Percentiles rank a stretch among this genome's conserved stretches.
phyloP scores from a whole-genome alignment of 2,888 invertebrate species.

The Silvanus unidentatus region DNA sequence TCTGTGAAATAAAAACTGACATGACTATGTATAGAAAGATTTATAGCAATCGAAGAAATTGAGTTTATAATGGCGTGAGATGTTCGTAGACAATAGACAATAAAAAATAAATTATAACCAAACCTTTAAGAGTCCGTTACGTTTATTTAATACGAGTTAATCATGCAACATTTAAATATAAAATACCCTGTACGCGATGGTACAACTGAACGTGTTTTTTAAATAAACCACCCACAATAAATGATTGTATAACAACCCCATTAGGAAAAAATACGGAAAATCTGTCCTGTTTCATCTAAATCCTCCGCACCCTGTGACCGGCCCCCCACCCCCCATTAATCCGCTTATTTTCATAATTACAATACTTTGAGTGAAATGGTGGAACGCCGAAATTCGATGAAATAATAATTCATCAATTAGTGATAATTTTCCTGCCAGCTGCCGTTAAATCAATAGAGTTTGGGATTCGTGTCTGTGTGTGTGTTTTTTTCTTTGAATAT shows the following conservation, averaged over 20 bases:
- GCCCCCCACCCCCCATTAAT: no score
- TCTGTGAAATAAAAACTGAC: conserved; percentile 19
- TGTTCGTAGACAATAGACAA: conserved; percentile 44
- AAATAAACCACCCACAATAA: conserved; percentile 30
- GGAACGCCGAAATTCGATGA: no score
- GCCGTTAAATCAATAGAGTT: conserved; percentile 16
- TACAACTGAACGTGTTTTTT: conserved; percentile 32
- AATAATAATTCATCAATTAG: no score
- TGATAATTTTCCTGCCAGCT: conserved; percentile 11
- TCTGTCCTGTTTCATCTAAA: neutral
- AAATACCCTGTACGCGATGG: conserved; percentile 47
- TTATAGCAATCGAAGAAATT: conserved; percentile 39
- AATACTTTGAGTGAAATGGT: no score
- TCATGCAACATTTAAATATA: conserved; percentile 50
- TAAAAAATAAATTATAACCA: conserved; percentile 48
- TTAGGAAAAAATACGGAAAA: conserved; percentile 1
- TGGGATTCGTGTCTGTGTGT: no score
- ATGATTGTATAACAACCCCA: conserved; percentile 20
- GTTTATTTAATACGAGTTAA: conserved; percentile 48
- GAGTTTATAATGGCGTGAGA: conserved; percentile 43
- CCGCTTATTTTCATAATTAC: no score
- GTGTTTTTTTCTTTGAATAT: no score
- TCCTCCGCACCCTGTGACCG: neutral
- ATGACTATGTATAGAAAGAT: conserved; percentile 27
- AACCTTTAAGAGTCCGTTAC: conserved; percentile 46